phyloP scores from a whole-genome alignment of 2,888 invertebrate species.

The Taenaris catops region DNA sequence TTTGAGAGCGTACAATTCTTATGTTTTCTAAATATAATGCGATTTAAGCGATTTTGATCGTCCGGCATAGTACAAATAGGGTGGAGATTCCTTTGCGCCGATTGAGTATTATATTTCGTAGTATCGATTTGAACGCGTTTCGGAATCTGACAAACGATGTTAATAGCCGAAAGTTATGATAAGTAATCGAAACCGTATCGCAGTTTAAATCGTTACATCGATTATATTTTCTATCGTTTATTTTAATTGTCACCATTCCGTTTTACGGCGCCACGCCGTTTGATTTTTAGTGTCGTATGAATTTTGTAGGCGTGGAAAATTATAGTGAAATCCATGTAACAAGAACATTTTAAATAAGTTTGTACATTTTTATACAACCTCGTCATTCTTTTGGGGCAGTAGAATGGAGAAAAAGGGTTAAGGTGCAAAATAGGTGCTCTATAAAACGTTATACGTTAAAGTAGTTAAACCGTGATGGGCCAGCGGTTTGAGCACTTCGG shows the following conservation, averaged over 20 bases:
- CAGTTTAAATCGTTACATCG: constrained; percentile 35
- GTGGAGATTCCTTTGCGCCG: constrained; percentile 4
- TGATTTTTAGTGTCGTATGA: constrained; percentile 6
- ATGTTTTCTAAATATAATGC: no score
- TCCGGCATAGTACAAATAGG: background rate
- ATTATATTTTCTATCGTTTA: constrained; percentile 28
- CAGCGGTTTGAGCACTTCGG: no score
- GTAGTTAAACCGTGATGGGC: no score
- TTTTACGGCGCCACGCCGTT: constrained; percentile 2
- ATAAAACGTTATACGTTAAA: no score
- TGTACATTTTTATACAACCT: no score
- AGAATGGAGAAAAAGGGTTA: no score
- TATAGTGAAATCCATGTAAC: no score
- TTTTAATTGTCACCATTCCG: constrained; percentile 27
- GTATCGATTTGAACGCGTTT: constrained; percentile 15
- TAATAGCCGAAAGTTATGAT: constrained; percentile 55
- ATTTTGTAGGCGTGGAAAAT: constrained; percentile 2
- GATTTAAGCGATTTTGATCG: constrained; percentile 12
- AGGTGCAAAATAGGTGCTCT: no score
- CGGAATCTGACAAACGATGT: constrained; percentile 34
- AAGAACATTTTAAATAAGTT: no score
- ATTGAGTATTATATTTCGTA: no score
- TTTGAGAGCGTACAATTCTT: no score
- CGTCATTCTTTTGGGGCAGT: no score
- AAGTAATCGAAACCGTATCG: constrained; percentile 44